Percentiles rank a stretch among this genome's conserved stretches.
Evolutionary conservation across 2,113 vertebrate species (phyloP).

Genomic region (Sitta europaea): DNA sequence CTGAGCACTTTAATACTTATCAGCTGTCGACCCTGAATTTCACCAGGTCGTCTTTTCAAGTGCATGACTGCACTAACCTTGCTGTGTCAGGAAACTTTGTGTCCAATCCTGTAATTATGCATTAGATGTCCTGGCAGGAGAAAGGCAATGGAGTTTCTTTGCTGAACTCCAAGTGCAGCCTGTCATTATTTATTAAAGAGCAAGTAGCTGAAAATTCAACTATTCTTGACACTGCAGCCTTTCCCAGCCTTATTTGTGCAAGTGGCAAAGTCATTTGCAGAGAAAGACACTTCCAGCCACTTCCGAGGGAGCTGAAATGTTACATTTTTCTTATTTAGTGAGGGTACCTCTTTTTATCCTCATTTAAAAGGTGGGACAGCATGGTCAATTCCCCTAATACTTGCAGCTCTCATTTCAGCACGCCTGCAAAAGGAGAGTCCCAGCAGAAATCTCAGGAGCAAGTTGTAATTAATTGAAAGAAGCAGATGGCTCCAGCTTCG

Average conservation of each 20-base stretch:
- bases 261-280: neutral
- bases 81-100: slow-evolving; percentile 15
- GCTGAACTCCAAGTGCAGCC: neutral
- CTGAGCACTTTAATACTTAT: neutral
- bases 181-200: slow-evolving; percentile 54
- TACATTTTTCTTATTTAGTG: neutral
- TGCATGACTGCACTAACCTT: slow-evolving; percentile 8
- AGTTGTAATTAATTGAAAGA: slow-evolving; percentile 40
- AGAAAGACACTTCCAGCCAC: neutral
- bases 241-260: neutral
- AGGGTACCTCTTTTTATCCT: neutral
- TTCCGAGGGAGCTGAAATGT: neutral
- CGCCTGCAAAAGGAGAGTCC: neutral
- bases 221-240: neutral
- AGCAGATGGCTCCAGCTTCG: slow-evolving; percentile 28
- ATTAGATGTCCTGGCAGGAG: neutral
- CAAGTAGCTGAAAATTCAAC: slow-evolving; percentile 1
- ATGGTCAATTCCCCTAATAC: neutral
- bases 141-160: neutral
- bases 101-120: neutral
- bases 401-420: neutral
- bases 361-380: neutral
- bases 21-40: neutral
- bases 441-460: neutral
- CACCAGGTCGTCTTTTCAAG: neutral